Conservation (phyloP, 2,113 vertebrate species). For the Bubalus kerabau region DNA sequence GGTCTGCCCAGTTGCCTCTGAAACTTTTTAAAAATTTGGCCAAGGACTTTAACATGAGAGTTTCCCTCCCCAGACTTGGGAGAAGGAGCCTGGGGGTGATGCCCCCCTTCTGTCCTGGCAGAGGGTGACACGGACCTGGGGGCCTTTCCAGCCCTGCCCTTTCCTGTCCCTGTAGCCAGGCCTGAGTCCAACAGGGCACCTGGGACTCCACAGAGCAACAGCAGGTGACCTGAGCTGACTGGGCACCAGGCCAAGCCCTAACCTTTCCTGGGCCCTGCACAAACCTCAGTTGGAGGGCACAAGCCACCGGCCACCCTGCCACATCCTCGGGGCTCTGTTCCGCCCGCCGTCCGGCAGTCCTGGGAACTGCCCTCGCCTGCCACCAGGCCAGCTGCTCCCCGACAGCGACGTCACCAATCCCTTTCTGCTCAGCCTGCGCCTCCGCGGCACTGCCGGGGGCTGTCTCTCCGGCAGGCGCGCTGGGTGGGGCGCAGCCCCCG, state of each 20-base stretch:
- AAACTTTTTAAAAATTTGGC: not conserved
- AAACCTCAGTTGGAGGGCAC: not conserved
- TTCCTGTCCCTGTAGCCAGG: not conserved
- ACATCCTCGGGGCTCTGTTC: fast-evolving
- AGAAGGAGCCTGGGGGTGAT: not conserved
- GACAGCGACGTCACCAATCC: fast-evolving
- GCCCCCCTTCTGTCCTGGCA: not conserved
- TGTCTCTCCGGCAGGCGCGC: not conserved
- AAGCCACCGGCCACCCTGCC: not conserved
- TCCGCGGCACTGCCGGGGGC: not conserved
- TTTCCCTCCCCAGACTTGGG: not conserved
- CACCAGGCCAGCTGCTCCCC: not conserved
- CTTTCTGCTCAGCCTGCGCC: not conserved
- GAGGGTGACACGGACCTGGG: too few species aligned
- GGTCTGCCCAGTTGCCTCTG: not conserved
- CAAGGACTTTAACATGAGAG: not conserved
- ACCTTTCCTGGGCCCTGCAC: not conserved
- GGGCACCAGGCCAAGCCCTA: not conserved
- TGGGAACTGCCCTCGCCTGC: not conserved
- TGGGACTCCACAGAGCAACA: not conserved
- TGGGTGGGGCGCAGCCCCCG: not conserved
- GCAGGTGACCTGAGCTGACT: not conserved
- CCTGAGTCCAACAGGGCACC: not conserved
- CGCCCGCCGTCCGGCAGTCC: fast-evolving
- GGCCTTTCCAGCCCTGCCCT: not conserved